phyloP scores from a whole-genome alignment of 2,113 vertebrate genomes.

The Panthera leo region DNA sequence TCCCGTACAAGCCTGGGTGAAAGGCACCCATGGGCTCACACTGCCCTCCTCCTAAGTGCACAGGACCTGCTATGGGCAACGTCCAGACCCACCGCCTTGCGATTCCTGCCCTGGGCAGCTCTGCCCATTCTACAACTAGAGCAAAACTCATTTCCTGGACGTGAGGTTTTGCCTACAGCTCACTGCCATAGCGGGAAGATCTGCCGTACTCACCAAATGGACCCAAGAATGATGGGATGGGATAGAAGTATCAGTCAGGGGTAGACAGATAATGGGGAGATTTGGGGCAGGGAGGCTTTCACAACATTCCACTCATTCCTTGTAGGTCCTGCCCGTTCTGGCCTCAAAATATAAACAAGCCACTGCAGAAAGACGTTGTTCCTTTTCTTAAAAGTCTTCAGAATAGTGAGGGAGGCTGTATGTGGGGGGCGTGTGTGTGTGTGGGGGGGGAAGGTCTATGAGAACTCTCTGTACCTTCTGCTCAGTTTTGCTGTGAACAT shows the following conservation, averaged over 20 bases:
- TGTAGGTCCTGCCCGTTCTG: background rate
- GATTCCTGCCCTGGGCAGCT: background rate
- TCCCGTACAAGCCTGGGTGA: background rate
- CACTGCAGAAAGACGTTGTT: background rate
- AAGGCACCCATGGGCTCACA: accelerated
- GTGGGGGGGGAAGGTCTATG: background rate
- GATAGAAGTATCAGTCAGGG: background rate
- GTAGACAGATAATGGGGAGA: background rate
- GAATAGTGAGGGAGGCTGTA: background rate
- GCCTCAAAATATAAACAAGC: background rate
- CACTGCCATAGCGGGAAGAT: background rate
- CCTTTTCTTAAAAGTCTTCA: background rate
- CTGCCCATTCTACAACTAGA: background rate
- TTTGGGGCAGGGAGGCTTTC: background rate
- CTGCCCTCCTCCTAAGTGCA: background rate
- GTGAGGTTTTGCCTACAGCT: background rate
- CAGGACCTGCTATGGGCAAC: background rate
- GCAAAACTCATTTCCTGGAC: background rate
- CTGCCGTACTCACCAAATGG: background rate
- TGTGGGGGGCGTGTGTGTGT: accelerated
- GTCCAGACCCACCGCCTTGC: too few species aligned
- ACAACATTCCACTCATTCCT: background rate
- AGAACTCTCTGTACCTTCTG: background rate
- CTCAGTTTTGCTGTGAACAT: background rate
- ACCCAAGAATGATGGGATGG: background rate